These are phyloP conservation scores for Heterotilapia buettikoferi DNA, from an alignment of 2,113 vertebrate genomes.

Conservation along the genomic window DNA sequence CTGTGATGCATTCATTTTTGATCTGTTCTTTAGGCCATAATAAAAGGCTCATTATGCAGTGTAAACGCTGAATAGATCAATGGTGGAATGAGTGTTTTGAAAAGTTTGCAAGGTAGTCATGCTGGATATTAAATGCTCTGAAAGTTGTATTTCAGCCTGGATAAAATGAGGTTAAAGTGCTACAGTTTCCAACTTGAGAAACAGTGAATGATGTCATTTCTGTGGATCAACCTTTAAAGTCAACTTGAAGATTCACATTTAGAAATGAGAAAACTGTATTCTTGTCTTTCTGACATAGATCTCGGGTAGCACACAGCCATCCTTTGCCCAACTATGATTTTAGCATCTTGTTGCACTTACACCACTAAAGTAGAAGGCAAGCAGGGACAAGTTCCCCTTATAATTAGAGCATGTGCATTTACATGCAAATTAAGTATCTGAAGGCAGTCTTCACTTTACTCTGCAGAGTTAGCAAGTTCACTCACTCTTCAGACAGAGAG, in stretches of 20 bases:
- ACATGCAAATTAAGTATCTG: not conserved
- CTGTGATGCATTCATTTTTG: not conserved
- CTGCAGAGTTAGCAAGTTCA: not conserved
- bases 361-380: not conserved
- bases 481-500: not conserved
- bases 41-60: not conserved
- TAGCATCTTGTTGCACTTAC: not conserved
- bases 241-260: not conserved
- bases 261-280: not conserved
- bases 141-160: not conserved
- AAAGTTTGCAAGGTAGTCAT: not conserved
- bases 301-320: fast-evolving
- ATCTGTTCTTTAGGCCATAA: not conserved
- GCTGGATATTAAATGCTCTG: not conserved
- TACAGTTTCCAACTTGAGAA: not conserved
- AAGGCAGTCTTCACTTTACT: not conserved
- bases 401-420: not conserved
- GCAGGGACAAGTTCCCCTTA: not conserved
- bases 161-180: not conserved
- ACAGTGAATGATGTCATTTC: not conserved
- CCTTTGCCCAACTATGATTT: not conserved
- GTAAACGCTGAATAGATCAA: not conserved
- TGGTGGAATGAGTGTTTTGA: not conserved
- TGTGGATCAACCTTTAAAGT: not conserved
- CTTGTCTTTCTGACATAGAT: not conserved